Evolutionary conservation across 92 coral and sea anemone genomes (phyloP), one percentile per base, ranked within the genome.

Genomic region (Paramuricea clavata): DNA sequence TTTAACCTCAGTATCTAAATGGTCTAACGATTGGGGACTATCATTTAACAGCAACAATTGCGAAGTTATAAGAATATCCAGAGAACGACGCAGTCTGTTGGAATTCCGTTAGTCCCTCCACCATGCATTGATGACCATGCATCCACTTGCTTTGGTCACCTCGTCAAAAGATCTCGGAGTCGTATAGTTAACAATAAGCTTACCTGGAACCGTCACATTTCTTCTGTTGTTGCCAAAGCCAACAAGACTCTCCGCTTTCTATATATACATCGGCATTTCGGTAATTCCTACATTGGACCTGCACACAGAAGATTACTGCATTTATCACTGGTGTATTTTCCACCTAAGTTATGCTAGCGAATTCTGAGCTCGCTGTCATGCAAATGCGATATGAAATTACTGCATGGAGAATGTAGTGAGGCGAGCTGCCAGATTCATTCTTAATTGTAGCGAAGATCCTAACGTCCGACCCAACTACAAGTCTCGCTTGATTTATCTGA

Each of bases 111-210:
- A 61, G 78, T 74, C 72, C 85, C 30, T 83, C 62, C 68, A 68
- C 82, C 28, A 34, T 49, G 5, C 86, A 69, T 36, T 61, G 85
- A n/a, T n/a, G n/a, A n/a, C n/a, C n/a, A n/a, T n/a, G 32, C 62
- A 85, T 70, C 9, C 89, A 44, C 86, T 89, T 59, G 73, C 44
- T 68, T 82, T 71, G 47, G 74, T 59, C 19, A 28, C 83, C 49
- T 79, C 87, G 15, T 82, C 85, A 74, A 85, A 85, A 60, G 86
- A 85, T 62, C 90, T 85, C 49, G 78, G 83, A 56, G 87, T 81
- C 12, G 25, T 4, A 47, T 47, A 9, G 83, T 78, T 44, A 76
- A 78, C 41, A 80, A 77, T 68, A 89, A 85, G 74, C 77, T 80
- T 31, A 85, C 90, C 42, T 86, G 83, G 49, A 77, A 77, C 68